A percentile compares a stretch with the other conserved stretches of the same genome.
phyloP scores from a whole-genome alignment of 1,140 invertebrate species.

The Geopemphigus sp. region DNA sequence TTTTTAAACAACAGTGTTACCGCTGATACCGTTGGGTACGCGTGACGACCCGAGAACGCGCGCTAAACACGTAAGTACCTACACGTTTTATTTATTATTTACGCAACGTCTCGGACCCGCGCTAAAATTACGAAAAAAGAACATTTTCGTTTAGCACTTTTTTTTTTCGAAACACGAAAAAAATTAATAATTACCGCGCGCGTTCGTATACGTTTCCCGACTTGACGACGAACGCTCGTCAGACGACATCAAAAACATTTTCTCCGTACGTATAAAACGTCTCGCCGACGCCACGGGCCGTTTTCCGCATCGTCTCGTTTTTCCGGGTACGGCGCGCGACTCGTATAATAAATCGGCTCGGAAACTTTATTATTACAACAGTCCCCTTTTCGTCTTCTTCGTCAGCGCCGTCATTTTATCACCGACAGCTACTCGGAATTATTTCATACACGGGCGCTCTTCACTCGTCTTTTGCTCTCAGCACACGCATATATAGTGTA shows the following conservation, averaged over 20 bases:
- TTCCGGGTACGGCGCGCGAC: neutral
- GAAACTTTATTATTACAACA: conserved; percentile 41
- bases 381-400: conserved; percentile 11
- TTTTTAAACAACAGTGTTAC: neutral
- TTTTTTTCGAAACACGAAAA: too few relatives aligned
- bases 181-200: too few relatives aligned
- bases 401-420: conserved; percentile 26
- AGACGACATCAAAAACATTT: conserved; percentile 8
- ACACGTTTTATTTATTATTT: too few relatives aligned
- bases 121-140: too few relatives aligned
- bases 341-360: conserved; percentile 21
- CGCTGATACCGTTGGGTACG: neutral
- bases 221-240: too few relatives aligned
- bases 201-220: too few relatives aligned
- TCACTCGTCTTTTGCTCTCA: conserved; percentile 15
- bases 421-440: neutral
- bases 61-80: too few relatives aligned
- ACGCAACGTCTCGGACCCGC: too few relatives aligned
- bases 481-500: neutral
- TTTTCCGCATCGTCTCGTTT: neutral
- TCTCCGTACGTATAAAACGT: neutral
- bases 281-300: neutral
- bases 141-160: too few relatives aligned
- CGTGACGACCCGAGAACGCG: too few relatives aligned
- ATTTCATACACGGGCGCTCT: neutral